A percentile compares a stretch with the other conserved stretches of the same genome.
Conservation (phyloP, 2,888 invertebrate genomes). For the Nomada ruficornis region DNA sequence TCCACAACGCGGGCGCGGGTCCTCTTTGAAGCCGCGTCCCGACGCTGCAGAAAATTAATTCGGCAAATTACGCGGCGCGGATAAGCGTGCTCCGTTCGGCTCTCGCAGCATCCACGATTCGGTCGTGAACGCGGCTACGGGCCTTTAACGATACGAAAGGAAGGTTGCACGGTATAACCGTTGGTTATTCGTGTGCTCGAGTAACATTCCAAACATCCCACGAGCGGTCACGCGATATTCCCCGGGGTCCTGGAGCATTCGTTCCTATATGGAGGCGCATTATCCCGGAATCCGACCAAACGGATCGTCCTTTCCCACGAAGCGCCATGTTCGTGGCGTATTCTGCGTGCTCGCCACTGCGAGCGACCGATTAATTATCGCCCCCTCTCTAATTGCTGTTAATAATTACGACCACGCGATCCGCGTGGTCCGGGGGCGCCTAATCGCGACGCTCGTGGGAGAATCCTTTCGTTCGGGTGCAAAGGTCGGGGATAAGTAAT, state of each 20-base stretch:
- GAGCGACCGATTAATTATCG: slow-evolving; percentile 77
- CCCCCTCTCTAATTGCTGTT: slow-evolving; percentile 72
- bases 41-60: slow-evolving; percentile 68
- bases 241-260: slow-evolving; percentile 67
- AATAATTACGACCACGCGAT: slow-evolving; percentile 73
- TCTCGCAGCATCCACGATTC: slow-evolving; percentile 56
- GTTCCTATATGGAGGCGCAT: slow-evolving; percentile 69
- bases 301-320: slow-evolving; percentile 72
- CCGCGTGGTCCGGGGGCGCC: slow-evolving; percentile 18
- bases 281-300: slow-evolving; percentile 71
- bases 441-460: slow-evolving; percentile 29
- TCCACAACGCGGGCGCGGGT: slow-evolving; percentile 29
- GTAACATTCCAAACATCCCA: slow-evolving; percentile 75
- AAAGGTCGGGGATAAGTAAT: slow-evolving; percentile 28
- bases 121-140: slow-evolving; percentile 36
- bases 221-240: slow-evolving; percentile 75
- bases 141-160: slow-evolving; percentile 71
- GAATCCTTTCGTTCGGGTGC: not conserved
- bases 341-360: slow-evolving; percentile 75
- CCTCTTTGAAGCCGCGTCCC: slow-evolving; percentile 61
- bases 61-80: slow-evolving; percentile 70
- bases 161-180: slow-evolving; percentile 72
- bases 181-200: slow-evolving; percentile 71
- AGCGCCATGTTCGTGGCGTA: slow-evolving; percentile 65
- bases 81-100: slow-evolving; percentile 52